phyloP scores from a whole-genome alignment of 2,888 invertebrate species.

The Trypoxylon attenuatum region DNA sequence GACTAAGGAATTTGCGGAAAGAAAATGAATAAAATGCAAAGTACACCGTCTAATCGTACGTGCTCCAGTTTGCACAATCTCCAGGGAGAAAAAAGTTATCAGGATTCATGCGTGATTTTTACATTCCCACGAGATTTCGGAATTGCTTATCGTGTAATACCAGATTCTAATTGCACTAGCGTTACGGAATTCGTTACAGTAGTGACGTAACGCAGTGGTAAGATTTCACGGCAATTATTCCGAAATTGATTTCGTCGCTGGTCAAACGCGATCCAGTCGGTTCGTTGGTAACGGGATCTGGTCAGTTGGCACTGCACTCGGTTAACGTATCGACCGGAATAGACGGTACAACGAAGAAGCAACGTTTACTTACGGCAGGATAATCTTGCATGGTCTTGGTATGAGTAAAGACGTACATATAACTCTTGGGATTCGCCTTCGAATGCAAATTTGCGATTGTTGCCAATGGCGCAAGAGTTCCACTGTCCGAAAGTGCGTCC shows the following conservation, averaged over 20 bases:
- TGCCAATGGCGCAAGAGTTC: constrained; percentile 88
- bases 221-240: too few relatives aligned
- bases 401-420: constrained; percentile 92
- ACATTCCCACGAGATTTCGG: constrained; percentile 17
- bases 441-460: constrained; percentile 86
- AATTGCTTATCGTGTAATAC: too few relatives aligned
- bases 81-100: constrained; percentile 8
- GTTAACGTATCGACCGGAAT: too few relatives aligned
- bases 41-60: constrained; percentile 44
- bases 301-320: too few relatives aligned
- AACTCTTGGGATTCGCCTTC: constrained; percentile 84
- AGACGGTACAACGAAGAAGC: background rate
- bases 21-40: constrained; percentile 46
- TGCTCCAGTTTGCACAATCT: constrained; percentile 33
- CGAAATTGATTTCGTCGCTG: too few relatives aligned
- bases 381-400: constrained; percentile 87
- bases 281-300: too few relatives aligned
- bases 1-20: constrained; percentile 26
- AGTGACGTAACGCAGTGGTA: too few relatives aligned
- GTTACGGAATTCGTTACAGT: too few relatives aligned
- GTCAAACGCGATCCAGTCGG: too few relatives aligned
- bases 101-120: constrained; percentile 28
- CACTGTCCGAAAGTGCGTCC: constrained; percentile 91
- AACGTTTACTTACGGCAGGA: constrained; percentile 81
- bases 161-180: too few relatives aligned